Evolutionary conservation across 2,113 vertebrate genomes (phyloP).

Genomic region (Gobiocypris rarus): DNA sequence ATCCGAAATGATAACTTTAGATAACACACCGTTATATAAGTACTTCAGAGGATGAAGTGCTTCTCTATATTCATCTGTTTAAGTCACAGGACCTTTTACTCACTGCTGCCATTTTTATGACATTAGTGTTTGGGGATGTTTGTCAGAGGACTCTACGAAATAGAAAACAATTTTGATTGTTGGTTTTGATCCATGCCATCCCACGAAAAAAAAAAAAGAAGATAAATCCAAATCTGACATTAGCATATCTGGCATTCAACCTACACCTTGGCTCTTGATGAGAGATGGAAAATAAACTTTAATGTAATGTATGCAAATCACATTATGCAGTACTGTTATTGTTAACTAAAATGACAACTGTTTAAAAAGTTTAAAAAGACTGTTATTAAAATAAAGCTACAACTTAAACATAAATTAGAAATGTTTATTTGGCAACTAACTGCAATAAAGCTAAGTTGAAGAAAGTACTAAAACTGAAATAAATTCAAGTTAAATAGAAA

Average conservation of each 20-base stretch:
- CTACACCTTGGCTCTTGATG: not conserved
- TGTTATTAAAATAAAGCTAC: no score
- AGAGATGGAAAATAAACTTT: not conserved
- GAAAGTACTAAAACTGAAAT: not conserved
- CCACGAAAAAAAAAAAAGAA: not conserved
- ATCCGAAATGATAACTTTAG: constrained; percentile 19
- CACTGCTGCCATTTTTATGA: not conserved
- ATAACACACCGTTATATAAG: constrained; percentile 12
- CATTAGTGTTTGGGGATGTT: not conserved
- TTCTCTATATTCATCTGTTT: not conserved
- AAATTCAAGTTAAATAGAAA: not conserved
- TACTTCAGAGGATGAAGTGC: constrained; percentile 3
- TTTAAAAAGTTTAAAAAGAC: not conserved
- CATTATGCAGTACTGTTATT: not conserved
- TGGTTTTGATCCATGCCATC: not conserved
- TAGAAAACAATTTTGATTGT: not conserved
- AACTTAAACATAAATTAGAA: no score
- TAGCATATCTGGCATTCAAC: not conserved
- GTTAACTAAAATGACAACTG: not conserved
- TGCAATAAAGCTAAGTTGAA: not conserved
- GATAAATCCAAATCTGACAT: not conserved
- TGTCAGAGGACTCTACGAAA: no score
- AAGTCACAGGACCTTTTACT: not conserved
- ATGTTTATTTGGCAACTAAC: not conserved
- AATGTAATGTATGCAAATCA: not conserved